Evolutionary conservation across 2,797 vertebrate species (phyloP), one percentile per base, ranked within the genome.

Genomic region (Sitta carolinensis): DNA sequence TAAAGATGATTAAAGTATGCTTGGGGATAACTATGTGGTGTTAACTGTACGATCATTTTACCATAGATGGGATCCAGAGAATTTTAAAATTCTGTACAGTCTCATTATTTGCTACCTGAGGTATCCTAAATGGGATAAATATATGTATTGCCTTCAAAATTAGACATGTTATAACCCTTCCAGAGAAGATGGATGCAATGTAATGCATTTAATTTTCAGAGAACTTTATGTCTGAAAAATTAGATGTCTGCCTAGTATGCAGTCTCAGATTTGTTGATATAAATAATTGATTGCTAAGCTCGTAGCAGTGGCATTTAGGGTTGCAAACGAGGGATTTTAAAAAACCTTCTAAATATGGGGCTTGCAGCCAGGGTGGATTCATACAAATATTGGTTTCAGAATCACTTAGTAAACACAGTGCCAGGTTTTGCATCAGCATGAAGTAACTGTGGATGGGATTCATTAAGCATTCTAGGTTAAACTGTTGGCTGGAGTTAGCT

Each of bases 241-340:
- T 62, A 87, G 40, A 47, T 75, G 14, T 36, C 52, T 69, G n/a
- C 36, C 52, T 87, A 52, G 11, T 9, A 12, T 30, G 32, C 32
- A 51, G 2, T 91, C 92, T 87, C 34, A 73, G 20, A 42, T 70
- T 90, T 88, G 7, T 75, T 73, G 52, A 61, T 55, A 63, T 42
- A 77, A 89, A 68, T 87, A 72, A 83, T 61, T 89, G 42, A 80
- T 93, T 82, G 32, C 52, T 59, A 69, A 69, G 21, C 20, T 87
- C n/a, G 4, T 66, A 67, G 42, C 38, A 70, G 34, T 63, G 32
- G 50, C 19, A 29, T 82, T 89, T 87, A n/a, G 29, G 25, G 26
- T 79, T 82, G 48, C 50, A 79, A 79, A 73, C 16, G 3, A 10
- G 17, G 6, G n/a, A 16, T 85, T 77, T 30, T 7, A 81, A 42